Conservation (phyloP, 2,797 vertebrate species). For the Capromys pilorides region DNA sequence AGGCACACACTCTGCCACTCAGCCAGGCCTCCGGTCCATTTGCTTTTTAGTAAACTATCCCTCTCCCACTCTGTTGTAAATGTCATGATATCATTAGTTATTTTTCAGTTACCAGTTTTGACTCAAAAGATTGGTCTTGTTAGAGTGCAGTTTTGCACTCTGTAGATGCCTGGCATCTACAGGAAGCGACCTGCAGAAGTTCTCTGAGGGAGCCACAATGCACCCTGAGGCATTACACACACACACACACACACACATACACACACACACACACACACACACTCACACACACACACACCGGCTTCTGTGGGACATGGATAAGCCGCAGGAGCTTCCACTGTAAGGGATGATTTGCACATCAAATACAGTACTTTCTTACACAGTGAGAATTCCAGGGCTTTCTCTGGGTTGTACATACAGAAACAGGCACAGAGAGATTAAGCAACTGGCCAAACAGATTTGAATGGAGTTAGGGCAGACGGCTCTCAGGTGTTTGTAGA, state of each 20-base stretch:
- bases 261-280: no score
- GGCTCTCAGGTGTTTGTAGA: neutral
- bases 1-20: neutral
- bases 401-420: neutral
- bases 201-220: neutral
- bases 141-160: neutral
- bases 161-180: neutral
- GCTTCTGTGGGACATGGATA: neutral
- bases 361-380: neutral
- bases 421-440: neutral
- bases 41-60: neutral
- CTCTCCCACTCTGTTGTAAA: neutral
- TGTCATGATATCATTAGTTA: neutral
- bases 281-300: no score
- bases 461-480: neutral
- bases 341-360: neutral
- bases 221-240: neutral
- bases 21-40: neutral
- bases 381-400: neutral
- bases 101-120: conserved; percentile 9
- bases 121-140: neutral
- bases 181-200: neutral
- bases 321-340: neutral
- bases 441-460: neutral
- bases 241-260: no score